Conservation (phyloP, 2,797 vertebrate species). For the Tangara arthus region DNA sequence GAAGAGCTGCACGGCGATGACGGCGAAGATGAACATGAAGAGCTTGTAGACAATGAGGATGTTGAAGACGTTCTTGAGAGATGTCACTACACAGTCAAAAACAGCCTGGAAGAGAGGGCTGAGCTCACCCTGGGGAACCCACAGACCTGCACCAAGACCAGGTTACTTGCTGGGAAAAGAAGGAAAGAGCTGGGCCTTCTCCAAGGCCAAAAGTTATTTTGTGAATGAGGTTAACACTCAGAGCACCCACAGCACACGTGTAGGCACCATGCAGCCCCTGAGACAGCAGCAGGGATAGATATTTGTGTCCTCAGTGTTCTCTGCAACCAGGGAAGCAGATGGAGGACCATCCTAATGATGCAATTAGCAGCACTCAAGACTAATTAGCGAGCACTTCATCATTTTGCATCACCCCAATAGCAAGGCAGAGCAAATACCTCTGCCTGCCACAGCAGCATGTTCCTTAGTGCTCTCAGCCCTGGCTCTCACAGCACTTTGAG, state of each 20-base stretch:
- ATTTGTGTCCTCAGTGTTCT: background rate
- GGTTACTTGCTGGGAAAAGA: background rate
- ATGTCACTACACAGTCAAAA: constrained; percentile 97
- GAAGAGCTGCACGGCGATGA: constrained; percentile 97
- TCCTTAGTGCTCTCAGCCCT: background rate
- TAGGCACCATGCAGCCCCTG: rapidly evolving
- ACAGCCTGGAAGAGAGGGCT: constrained; percentile 83
- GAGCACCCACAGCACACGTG: background rate
- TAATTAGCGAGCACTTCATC: background rate
- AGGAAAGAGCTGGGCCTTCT: background rate
- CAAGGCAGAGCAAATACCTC: background rate
- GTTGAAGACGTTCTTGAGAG: constrained; percentile 98
- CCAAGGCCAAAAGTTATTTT: background rate
- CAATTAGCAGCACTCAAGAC: background rate
- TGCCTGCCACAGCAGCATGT: background rate
- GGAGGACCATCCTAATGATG: background rate
- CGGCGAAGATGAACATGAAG: constrained; percentile 99
- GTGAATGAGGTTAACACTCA: background rate
- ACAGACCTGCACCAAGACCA: background rate
- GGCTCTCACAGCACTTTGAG: background rate
- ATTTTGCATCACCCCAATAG: background rate
- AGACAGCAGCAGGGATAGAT: background rate
- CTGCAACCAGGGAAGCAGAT: background rate
- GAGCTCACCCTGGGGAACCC: background rate
- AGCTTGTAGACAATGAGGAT: constrained; percentile 99